Percentiles rank a stretch among this genome's conserved stretches.
Conservation (phyloP, 2,888 invertebrate species). For the Torymus aiolomorphi region DNA sequence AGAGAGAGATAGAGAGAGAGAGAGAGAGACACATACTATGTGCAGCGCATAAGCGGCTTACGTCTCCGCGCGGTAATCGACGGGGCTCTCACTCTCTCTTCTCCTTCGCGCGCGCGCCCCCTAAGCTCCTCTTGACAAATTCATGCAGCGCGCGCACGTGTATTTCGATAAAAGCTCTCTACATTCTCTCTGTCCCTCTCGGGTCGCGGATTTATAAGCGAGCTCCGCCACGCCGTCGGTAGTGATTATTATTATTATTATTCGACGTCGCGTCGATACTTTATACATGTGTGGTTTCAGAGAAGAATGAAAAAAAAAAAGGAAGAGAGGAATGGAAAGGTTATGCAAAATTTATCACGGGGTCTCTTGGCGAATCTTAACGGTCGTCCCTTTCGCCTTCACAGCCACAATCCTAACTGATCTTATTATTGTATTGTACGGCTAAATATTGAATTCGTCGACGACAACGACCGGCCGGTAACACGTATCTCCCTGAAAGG, state of each 20-base stretch:
- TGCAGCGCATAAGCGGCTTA: constrained; percentile 44
- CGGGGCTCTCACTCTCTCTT: constrained; percentile 55
- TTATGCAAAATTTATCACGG: constrained; percentile 24
- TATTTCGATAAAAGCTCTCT: constrained; percentile 26
- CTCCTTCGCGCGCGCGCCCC: constrained; percentile 10
- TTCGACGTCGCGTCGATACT: no score
- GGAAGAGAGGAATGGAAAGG: constrained; percentile 5
- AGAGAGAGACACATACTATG: background rate
- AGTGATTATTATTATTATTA: no score
- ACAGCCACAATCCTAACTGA: background rate
- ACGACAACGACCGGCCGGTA: no score
- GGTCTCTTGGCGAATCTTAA: background rate
- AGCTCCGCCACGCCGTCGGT: no score
- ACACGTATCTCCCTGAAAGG: no score
- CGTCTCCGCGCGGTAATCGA: constrained; percentile 48
- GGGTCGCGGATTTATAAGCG: no score
- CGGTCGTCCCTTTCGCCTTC: background rate
- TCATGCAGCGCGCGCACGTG: constrained; percentile 16
- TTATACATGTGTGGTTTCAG: no score
- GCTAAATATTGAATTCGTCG: no score
- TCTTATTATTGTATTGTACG: no score
- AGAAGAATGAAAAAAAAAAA: no score
- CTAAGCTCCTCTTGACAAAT: constrained; percentile 44
- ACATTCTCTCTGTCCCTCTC: no score
- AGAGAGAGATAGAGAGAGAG: no score